Evolutionary conservation across 1,140 invertebrate genomes (phyloP).

Genomic region (Leptestheria dahalacensis): DNA sequence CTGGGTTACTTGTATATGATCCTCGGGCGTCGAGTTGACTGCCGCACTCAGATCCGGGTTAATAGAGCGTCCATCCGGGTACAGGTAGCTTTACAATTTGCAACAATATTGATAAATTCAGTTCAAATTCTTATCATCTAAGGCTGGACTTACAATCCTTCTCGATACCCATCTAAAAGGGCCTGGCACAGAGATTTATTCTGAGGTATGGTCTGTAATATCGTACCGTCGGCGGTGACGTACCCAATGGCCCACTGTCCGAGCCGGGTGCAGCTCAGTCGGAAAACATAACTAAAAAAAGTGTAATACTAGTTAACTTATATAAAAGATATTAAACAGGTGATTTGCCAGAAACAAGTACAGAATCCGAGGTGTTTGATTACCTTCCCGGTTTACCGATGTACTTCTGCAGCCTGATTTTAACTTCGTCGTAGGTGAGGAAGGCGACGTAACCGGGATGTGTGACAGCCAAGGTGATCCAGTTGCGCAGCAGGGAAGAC

Average conservation of each 20-base stretch:
- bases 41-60: constrained; percentile 88
- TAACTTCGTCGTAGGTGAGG: constrained; percentile 98
- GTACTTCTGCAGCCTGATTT: constrained; percentile 90
- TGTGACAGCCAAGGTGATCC: constrained; percentile 96
- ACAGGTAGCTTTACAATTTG: constrained; percentile 63
- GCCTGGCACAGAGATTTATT: constrained; percentile 98
- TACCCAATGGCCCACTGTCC: constrained; percentile 99
- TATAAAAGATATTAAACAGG: constrained; percentile 7
- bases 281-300: constrained; percentile 54
- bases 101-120: background rate
- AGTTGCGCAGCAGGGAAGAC: constrained; percentile 88
- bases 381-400: constrained; percentile 95
- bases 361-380: constrained; percentile 9
- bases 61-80: constrained; percentile 82
- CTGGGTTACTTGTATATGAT: constrained; percentile 96
- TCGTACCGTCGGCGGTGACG: constrained; percentile 95
- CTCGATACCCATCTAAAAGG: constrained; percentile 87
- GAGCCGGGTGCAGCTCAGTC: constrained; percentile 90
- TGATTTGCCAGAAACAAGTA: background rate
- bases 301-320: background rate
- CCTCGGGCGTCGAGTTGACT: constrained; percentile 81
- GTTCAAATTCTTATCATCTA: background rate
- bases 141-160: constrained; percentile 77
- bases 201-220: constrained; percentile 98
- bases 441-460: constrained; percentile 98